A percentile compares a stretch with the other conserved stretches of the same genome.
These are phyloP conservation scores for Hydra vulgaris DNA, from an alignment of 30 jellyfish, hydroid and myxozoan species.

Conservation along the genomic window DNA sequence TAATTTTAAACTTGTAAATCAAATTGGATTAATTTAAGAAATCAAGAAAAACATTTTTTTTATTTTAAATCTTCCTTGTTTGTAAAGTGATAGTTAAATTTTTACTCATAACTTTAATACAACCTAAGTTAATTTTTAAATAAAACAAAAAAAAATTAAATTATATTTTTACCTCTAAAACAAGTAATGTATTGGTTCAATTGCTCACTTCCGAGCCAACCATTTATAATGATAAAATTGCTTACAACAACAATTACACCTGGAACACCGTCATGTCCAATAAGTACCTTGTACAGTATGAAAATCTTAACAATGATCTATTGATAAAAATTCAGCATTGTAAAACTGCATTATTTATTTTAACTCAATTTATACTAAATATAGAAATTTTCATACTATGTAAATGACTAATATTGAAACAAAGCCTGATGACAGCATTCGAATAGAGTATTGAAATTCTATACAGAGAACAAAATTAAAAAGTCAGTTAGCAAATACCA, in stretches of 20 bases:
- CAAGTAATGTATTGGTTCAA: not conserved
- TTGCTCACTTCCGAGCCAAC: too few species aligned
- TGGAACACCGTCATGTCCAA: not conserved
- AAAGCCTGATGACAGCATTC: not conserved
- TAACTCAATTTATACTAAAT: not conserved
- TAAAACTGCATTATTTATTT: not conserved
- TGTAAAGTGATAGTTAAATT: too few species aligned
- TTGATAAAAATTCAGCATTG: not conserved
- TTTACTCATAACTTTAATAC: too few species aligned
- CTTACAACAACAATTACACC: not conserved
- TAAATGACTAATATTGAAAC: slow-evolving; percentile 14
- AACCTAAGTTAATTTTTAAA: not conserved
- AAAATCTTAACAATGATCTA: not conserved
- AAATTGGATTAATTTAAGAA: too few species aligned
- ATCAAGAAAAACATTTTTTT: too few species aligned
- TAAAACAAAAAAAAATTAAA: not conserved
- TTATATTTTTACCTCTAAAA: not conserved
- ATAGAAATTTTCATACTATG: not conserved
- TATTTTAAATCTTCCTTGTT: too few species aligned
- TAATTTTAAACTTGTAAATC: too few species aligned
- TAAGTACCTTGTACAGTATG: not conserved
- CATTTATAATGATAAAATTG: too few species aligned
- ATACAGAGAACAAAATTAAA: not conserved
- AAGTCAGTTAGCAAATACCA: not conserved
- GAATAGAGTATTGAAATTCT: slow-evolving; percentile 26